Conservation (phyloP, 2,888 invertebrate genomes). For the Elmis aenea region DNA sequence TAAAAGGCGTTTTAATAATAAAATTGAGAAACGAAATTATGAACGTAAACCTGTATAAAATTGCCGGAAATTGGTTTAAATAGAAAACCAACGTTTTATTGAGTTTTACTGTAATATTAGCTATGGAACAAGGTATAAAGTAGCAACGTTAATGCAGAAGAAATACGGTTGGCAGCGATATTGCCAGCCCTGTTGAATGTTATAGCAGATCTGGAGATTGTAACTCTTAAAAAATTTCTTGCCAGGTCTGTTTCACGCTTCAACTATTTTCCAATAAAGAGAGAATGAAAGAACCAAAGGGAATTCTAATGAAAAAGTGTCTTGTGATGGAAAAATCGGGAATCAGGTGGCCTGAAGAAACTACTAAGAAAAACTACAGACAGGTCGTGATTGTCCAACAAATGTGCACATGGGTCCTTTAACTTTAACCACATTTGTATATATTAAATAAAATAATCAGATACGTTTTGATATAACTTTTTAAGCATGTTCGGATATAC, state of each 20-base stretch:
- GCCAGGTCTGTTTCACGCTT: constrained; percentile 35
- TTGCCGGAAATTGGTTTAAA: constrained; percentile 11
- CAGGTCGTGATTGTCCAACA: constrained; percentile 15
- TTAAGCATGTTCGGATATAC: no score
- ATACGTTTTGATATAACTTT: no score
- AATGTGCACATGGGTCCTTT: constrained; percentile 15
- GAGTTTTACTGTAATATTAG: constrained; percentile 20
- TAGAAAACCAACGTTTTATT: constrained; percentile 16
- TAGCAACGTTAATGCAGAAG: no score
- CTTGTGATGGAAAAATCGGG: constrained; percentile 32
- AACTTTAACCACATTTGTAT: no score
- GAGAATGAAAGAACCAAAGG: constrained; percentile 28
- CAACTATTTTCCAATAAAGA: constrained; percentile 37
- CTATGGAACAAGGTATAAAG: no score
- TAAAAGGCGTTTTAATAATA: no score
- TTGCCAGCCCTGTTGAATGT: constrained; percentile 34
- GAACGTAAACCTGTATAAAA: no score
- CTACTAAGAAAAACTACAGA: constrained; percentile 22
- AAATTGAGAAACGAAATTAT: no score
- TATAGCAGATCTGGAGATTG: constrained; percentile 30
- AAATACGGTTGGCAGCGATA: constrained; percentile 26
- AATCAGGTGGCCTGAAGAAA: constrained; percentile 35
- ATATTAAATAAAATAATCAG: no score
- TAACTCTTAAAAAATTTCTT: constrained; percentile 35
- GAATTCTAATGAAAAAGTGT: constrained; percentile 40